phyloP scores from a whole-genome alignment of 2,888 invertebrate species.

The Laothoe populi region DNA sequence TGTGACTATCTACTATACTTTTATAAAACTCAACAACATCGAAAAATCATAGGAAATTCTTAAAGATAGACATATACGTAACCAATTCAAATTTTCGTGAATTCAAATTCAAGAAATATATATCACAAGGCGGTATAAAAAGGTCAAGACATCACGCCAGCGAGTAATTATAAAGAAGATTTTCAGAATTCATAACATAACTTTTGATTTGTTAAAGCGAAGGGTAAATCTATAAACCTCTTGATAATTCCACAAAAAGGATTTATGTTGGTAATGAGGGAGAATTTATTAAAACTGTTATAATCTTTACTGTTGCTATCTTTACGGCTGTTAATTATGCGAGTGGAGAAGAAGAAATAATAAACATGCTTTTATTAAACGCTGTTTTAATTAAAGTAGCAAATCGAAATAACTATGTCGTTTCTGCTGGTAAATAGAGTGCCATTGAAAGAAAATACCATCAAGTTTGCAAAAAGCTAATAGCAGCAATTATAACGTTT shows the following conservation, averaged over 20 bases:
- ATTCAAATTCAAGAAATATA: too few species aligned
- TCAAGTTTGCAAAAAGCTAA: too few species aligned
- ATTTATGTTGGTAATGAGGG: constrained; percentile 9
- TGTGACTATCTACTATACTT: too few species aligned
- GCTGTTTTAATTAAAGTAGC: neutral
- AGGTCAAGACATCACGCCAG: neutral
- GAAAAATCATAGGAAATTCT: too few species aligned
- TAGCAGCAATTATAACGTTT: too few species aligned
- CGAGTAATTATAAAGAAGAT: neutral
- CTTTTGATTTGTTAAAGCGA: neutral
- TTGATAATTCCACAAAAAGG: constrained; percentile 13
- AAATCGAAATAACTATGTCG: neutral
- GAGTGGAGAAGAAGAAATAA: neutral
- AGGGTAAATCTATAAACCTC: constrained; percentile 3
- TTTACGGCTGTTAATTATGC: neutral
- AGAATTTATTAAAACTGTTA: constrained; percentile 14
- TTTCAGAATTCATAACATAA: constrained; percentile 10
- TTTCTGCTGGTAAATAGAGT: too few species aligned
- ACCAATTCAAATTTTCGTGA: too few species aligned
- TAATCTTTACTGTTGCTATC: constrained; percentile 8
- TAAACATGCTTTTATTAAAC: neutral
- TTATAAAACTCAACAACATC: too few species aligned
- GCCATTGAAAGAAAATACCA: neutral
- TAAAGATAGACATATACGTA: too few species aligned
- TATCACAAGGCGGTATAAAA: too few species aligned